These are phyloP conservation scores for Malacoctenus gilli DNA, from an alignment of 2,797 vertebrate genomes.

Conservation along the genomic window DNA sequence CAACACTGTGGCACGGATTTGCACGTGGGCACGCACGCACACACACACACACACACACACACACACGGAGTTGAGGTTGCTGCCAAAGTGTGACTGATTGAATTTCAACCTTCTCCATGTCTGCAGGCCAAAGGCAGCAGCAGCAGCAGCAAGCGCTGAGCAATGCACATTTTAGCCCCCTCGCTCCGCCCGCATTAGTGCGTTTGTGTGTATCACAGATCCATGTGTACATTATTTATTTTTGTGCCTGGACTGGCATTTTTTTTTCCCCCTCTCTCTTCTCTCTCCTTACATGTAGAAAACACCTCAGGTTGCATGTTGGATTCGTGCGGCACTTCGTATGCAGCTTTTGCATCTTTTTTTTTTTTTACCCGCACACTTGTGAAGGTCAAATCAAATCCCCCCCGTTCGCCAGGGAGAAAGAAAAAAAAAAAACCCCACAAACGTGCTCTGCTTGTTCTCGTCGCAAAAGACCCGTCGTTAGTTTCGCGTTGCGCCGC, in stretches of 20 bases:
- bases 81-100: conserved; percentile 63
- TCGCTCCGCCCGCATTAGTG: conserved; percentile 14
- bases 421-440: no score
- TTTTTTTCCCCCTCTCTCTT: neutral
- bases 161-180: conserved; percentile 33
- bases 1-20: no score
- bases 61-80: conserved; percentile 24
- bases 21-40: conserved; percentile 17
- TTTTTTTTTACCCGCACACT: neutral
- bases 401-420: no score
- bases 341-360: neutral
- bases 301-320: neutral
- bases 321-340: neutral
- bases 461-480: neutral
- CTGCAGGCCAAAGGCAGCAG: conserved; percentile 50
- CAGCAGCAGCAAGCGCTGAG: conserved; percentile 45
- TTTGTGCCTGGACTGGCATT: neutral
- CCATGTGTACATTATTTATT: conserved; percentile 4
- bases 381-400: neutral
- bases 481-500: neutral
- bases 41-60: conserved; percentile 19
- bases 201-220: conserved; percentile 8
- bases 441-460: no score
- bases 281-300: neutral
- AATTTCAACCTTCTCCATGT: conserved; percentile 57